phyloP scores from a whole-genome alignment of 1,140 invertebrate species.

The Macrostomum lignano region DNA sequence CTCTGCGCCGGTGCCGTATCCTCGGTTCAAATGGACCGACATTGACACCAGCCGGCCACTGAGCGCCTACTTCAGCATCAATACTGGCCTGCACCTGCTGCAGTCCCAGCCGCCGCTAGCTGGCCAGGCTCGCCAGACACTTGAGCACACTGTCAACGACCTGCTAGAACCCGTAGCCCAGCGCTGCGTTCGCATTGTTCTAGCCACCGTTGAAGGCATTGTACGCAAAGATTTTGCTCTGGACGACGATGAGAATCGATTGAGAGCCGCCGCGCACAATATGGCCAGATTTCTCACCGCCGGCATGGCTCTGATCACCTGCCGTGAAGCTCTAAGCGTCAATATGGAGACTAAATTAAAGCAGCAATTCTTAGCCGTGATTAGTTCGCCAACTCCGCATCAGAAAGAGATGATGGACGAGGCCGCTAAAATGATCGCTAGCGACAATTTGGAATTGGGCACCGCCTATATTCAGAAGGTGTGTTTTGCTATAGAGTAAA shows the following conservation, averaged over 20 bases:
- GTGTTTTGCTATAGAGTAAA: no score
- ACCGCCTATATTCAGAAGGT: constrained; percentile 93
- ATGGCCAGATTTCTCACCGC: constrained; percentile 85
- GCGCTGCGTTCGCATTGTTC: constrained; percentile 68
- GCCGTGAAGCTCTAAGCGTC: constrained; percentile 54
- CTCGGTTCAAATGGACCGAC: no score
- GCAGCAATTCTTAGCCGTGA: constrained; percentile 35
- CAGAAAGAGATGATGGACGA: constrained; percentile 61
- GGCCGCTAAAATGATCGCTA: constrained; percentile 46
- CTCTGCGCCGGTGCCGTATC: no score
- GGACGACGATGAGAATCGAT: constrained; percentile 65
- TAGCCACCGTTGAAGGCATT: constrained; percentile 77
- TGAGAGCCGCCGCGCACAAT: constrained; percentile 66
- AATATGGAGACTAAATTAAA: constrained; percentile 61
- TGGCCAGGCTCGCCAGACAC: no score
- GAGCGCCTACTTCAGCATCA: no score
- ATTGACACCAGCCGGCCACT: no score
- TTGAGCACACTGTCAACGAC: constrained; percentile 74
- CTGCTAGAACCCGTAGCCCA: constrained; percentile 76
- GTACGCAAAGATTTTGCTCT: constrained; percentile 89
- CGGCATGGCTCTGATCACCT: constrained; percentile 91
- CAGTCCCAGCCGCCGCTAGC: no score
- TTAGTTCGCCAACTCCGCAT: background rate
- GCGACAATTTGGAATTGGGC: constrained; percentile 78
- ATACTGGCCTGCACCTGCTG: no score